Evolutionary conservation across 2,797 vertebrate genomes (phyloP), one percentile per base, ranked within the genome.

Genomic region (Clarias pachynema): DNA sequence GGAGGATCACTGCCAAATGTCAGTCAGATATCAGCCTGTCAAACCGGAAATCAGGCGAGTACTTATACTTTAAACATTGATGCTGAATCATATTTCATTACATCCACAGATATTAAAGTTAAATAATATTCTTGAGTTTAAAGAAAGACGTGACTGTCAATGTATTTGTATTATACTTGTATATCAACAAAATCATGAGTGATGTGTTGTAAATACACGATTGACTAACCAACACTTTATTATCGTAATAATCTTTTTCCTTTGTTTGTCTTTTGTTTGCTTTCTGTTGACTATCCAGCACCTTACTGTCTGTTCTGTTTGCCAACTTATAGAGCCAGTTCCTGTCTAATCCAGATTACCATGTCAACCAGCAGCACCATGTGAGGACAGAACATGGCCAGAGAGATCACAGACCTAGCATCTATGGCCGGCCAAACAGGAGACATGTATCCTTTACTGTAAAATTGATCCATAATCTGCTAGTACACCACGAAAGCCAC

Each of bases 1-100:
- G 95, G 96, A 9, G 96, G 96, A 31, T 97, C 96, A 4, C 92
- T 97, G 86, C 96, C 96, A 87, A 96, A 97, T 2, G 96, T 97
- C 90, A 97, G 96, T 91, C 96, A 97, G 94, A 96, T 97, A 1
- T 94, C 94, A 87, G 94, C 92, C 49, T 92, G 92, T 22, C 87
- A 91, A 22, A 74, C 92, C 0, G 96, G 96, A 6, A 93, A 94
- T 83, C 96, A 95, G 95, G 96, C 96, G 88, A 93, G 89, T 29
- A 3, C 26, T 63, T 49, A 80, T 26, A 4, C 34, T 40, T 26
- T 40, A 44, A 60, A 40, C 31, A 37, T 24, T 63, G 3, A 18
- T 40, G n/a, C 5, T 5, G 24, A 8, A 26, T 26, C 22, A 44
- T 24, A 37, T 34, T 62, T 63, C 14, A 18, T 63, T 44, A 63